Percentiles rank a stretch among this genome's conserved stretches.
phyloP scores from a whole-genome alignment of 2,888 invertebrate species.

The Philereme transversata region DNA sequence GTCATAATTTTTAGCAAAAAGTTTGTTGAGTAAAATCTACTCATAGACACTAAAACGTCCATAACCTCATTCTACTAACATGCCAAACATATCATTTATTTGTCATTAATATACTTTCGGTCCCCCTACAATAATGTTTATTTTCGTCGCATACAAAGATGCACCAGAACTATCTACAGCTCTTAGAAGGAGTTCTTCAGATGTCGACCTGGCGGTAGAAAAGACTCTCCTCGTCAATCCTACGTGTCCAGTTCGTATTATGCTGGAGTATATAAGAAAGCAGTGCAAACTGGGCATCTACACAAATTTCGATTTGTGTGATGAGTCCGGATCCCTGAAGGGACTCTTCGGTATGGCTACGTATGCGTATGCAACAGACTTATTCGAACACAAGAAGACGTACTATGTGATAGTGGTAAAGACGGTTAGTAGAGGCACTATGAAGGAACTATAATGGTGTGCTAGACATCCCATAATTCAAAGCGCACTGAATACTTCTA shows the following conservation, averaged over 20 bases:
- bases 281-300: conserved; percentile 62
- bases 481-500: too few species aligned
- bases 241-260: conserved; percentile 63
- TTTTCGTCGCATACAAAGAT: conserved; percentile 64
- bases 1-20: too few species aligned
- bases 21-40: too few species aligned
- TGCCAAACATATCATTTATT: too few species aligned
- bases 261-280: conserved; percentile 73
- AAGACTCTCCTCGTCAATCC: conserved; percentile 70
- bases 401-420: conserved; percentile 69
- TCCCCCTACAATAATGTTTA: conserved; percentile 56
- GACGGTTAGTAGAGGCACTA: conserved; percentile 43
- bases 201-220: conserved; percentile 55
- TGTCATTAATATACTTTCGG: neutral
- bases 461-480: too few species aligned
- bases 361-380: conserved; percentile 57
- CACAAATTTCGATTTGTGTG: conserved; percentile 69
- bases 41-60: too few species aligned
- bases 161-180: conserved; percentile 52
- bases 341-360: conserved; percentile 61
- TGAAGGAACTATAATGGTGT: too few species aligned
- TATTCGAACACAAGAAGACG: conserved; percentile 63
- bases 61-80: neutral
- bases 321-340: conserved; percentile 56
- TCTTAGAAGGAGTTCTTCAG: conserved; percentile 14